phyloP scores from a whole-genome alignment of 2,113 vertebrate genomes.

The Notothenia coriiceps region DNA sequence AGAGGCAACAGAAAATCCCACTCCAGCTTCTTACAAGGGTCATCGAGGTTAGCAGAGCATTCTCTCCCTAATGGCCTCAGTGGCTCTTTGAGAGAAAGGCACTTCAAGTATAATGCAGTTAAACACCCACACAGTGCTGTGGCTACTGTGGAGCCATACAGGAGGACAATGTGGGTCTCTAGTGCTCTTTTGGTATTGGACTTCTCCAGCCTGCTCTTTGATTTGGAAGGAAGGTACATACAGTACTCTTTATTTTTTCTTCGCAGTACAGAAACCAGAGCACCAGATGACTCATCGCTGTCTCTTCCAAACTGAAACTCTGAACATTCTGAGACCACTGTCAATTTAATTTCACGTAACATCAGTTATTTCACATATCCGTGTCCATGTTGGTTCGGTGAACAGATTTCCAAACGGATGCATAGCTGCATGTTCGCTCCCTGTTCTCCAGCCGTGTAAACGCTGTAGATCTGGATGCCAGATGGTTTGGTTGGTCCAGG shows the following conservation, averaged over 20 bases:
- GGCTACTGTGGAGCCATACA: constrained; percentile 14
- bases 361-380: not conserved
- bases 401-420: no score
- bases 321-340: not conserved
- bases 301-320: not conserved
- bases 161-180: constrained; percentile 7
- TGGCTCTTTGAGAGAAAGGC: constrained; percentile 35
- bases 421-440: not conserved
- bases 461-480: not conserved
- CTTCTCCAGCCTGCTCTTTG: constrained; percentile 27
- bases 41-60: constrained; percentile 48
- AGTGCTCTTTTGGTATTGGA: constrained; percentile 22
- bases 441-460: no score
- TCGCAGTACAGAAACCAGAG: not conserved
- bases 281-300: not conserved
- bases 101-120: constrained; percentile 57
- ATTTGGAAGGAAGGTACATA: not conserved
- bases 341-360: not conserved
- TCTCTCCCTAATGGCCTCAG: constrained; percentile 37
- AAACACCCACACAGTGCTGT: constrained; percentile 31
- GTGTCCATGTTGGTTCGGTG: not conserved
- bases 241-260: not conserved
- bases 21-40: constrained; percentile 56
- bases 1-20: constrained; percentile 59
- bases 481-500: not conserved